These are phyloP conservation scores for Cataglyphis hispanica DNA, from an alignment of 1,140 invertebrate species.

Conservation along the genomic window DNA sequence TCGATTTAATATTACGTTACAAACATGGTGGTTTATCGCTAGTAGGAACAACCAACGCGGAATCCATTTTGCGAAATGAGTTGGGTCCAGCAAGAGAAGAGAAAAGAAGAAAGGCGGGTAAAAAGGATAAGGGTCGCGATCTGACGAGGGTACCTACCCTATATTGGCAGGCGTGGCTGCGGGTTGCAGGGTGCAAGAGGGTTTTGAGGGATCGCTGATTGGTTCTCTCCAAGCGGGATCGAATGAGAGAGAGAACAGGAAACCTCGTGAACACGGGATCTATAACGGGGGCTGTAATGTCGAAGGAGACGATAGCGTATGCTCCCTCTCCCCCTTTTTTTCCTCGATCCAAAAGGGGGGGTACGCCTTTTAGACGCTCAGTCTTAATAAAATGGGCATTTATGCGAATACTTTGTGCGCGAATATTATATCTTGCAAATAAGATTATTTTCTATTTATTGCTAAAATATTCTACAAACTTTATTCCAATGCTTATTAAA, in stretches of 20 bases:
- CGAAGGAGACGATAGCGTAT: constrained; percentile 63
- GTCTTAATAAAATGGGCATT: constrained; percentile 84
- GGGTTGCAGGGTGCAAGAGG: constrained; percentile 80
- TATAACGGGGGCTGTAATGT: constrained; percentile 59
- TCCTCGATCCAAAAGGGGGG: not conserved
- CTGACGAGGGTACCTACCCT: constrained; percentile 81
- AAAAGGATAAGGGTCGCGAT: constrained; percentile 81
- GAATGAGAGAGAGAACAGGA: constrained; percentile 64
- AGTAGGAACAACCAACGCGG: constrained; percentile 62
- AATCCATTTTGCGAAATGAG: constrained; percentile 85
- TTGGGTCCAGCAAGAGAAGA: constrained; percentile 75
- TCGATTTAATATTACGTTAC: constrained; percentile 15
- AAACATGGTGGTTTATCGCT: constrained; percentile 8
- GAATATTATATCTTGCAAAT: constrained; percentile 67
- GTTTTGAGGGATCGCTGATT: constrained; percentile 82
- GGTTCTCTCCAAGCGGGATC: constrained; percentile 78
- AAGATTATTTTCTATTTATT: constrained; percentile 66
- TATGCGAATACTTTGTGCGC: constrained; percentile 74
- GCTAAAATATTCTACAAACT: not conserved
- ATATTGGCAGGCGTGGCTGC: constrained; percentile 86
- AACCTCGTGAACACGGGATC: constrained; percentile 57
- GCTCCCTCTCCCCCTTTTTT: constrained; percentile 5
- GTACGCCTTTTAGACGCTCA: constrained; percentile 15
- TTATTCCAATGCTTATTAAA: not conserved
- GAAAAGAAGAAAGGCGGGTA: constrained; percentile 76